A percentile compares a stretch with the other conserved stretches of the same genome.
Conservation (phyloP, 2,113 vertebrate species). For the Zosterops pallidus region DNA sequence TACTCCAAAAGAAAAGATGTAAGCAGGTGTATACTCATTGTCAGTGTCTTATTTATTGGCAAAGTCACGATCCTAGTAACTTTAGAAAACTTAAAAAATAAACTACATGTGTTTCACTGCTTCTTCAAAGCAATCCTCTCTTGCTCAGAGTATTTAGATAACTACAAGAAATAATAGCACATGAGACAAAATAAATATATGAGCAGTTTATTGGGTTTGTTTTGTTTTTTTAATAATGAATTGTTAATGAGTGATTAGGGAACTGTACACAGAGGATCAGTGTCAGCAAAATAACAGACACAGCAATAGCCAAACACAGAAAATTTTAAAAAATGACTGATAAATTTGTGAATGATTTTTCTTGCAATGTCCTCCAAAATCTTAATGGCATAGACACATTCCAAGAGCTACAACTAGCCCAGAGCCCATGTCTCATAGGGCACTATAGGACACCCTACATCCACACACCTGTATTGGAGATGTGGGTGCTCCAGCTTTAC, state of each 20-base stretch:
- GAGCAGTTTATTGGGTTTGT: not conserved
- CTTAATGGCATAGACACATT: not conserved
- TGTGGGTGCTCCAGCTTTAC: not conserved
- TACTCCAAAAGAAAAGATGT: not conserved
- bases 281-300: not conserved
- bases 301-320: not conserved
- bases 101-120: not conserved
- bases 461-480: not conserved
- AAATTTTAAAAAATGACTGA: not conserved
- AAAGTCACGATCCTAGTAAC: not conserved
- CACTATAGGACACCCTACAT: not conserved
- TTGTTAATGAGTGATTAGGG: not conserved
- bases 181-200: not conserved
- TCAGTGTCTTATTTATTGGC: not conserved
- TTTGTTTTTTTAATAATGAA: not conserved
- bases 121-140: not conserved
- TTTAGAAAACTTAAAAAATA: not conserved
- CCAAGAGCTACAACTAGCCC: not conserved
- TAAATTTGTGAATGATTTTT: not conserved
- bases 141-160: not conserved
- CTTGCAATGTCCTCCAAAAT: not conserved
- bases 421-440: accelerated
- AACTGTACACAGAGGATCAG: not conserved
- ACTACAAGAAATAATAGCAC: not conserved
- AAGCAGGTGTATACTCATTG: not conserved